A percentile compares a stretch with the other conserved stretches of the same genome.
Evolutionary conservation across 2,797 vertebrate genomes (phyloP).

Genomic region (Sebastes matsubarae): DNA sequence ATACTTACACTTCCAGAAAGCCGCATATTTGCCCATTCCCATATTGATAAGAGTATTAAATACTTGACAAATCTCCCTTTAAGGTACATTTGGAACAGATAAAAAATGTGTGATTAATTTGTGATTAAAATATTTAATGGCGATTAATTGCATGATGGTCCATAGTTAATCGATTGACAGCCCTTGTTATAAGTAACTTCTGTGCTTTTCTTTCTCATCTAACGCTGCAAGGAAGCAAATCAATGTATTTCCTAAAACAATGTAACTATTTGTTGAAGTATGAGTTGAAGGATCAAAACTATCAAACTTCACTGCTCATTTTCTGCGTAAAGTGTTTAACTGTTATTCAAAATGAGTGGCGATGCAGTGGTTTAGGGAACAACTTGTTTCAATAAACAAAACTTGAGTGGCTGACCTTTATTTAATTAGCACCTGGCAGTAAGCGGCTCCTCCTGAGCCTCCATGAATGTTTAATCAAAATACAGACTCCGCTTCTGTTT

Average conservation of each 20-base stretch:
- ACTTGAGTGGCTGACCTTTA: conserved; percentile 70
- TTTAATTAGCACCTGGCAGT: conserved; percentile 74
- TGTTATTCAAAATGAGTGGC: background rate
- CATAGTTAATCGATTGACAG: too few relatives aligned
- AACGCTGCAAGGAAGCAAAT: background rate
- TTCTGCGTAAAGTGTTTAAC: background rate
- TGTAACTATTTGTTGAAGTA: background rate
- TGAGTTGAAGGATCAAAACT: background rate
- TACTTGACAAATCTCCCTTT: too few relatives aligned
- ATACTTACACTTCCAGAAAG: too few relatives aligned
- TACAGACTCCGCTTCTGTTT: conserved; percentile 58
- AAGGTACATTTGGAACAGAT: too few relatives aligned
- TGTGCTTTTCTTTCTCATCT: background rate
- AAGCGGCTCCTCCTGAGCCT: conserved; percentile 61
- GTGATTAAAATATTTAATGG: too few relatives aligned
- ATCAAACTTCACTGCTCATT: background rate
- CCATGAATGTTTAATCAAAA: conserved; percentile 77
- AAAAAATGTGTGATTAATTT: too few relatives aligned
- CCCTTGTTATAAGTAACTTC: too few relatives aligned
- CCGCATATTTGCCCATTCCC: too few relatives aligned
- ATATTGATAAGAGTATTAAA: too few relatives aligned
- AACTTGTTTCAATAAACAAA: conserved; percentile 70
- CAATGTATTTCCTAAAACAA: background rate
- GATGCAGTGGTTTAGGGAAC: conserved; percentile 35
- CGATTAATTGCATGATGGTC: too few relatives aligned